Evolutionary conservation across 1,140 invertebrate species (phyloP), one percentile per base, ranked within the genome.

Genomic region (Scaptomyza pallida): DNA sequence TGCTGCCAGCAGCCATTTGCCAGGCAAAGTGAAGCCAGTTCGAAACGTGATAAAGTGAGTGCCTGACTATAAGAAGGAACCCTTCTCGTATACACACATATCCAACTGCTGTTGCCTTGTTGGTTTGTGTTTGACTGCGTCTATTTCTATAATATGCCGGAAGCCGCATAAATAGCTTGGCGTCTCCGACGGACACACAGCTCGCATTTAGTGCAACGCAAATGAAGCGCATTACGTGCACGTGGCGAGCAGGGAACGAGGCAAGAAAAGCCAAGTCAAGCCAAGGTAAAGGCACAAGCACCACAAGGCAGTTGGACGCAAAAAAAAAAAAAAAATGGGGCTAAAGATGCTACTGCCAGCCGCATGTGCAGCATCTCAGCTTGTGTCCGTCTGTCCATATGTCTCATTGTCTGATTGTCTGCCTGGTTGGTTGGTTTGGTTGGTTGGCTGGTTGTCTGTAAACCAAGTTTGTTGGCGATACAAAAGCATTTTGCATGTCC

Each of bases 151-250:
- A 60, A 57, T 61, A 70, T 63, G 44, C 51, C 43, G 51, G 35
- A 40, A 48, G 48, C 54, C 62, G 63, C 62, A 67, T 67, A 68
- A 68, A 72, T 60, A 50, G 19, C 72, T 65, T 43, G 63, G 37
- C 40, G 45, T 73, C 69, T 45, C 62, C 62, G 37, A 54, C 19
- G 64, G 59, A 50, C 55, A 51, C 56, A 64, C 55, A 21, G 40
- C 62, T 55, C 55, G 62, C 76, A 85, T 81, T 86, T 81, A 81
- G 69, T 88, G 82, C 82, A 86, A 78, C 69, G 78, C 82, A 88
- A 86, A 88, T 86, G 81, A 86, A 88, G 81, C 81, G 81, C 81
- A 86, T 86, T 88, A 86, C 73, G 78, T 88, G 81, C 71, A 86
- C 60, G 73, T 80, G 76, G 67, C 54, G 16, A 15, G 23, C n/a